These are phyloP conservation scores for Popillia japonica DNA, from an alignment of 1,140 invertebrate species.

Conservation along the genomic window DNA sequence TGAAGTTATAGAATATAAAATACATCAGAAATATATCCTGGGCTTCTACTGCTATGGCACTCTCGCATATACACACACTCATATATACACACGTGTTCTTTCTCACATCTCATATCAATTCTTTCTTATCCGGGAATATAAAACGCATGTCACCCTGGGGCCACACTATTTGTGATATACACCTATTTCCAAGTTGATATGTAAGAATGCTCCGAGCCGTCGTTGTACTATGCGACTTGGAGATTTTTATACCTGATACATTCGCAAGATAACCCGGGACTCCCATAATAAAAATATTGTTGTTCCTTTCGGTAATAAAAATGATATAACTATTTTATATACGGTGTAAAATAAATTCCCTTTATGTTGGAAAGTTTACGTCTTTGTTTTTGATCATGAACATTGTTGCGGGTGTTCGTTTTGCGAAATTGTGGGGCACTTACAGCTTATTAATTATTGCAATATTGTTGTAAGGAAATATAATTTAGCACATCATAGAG, in stretches of 20 bases:
- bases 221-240: slow-evolving; percentile 38
- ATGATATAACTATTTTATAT: slow-evolving; percentile 39
- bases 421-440: background rate
- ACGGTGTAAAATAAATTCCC: slow-evolving; percentile 34
- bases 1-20: slow-evolving; percentile 29
- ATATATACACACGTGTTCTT: slow-evolving; percentile 45
- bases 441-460: background rate
- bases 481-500: too few relatives aligned
- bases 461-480: too few relatives aligned
- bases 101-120: slow-evolving; percentile 51
- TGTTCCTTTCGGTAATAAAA: slow-evolving; percentile 39
- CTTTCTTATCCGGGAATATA: slow-evolving; percentile 47
- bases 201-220: slow-evolving; percentile 39
- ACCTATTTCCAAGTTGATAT: slow-evolving; percentile 44
- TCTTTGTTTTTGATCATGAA: slow-evolving; percentile 27
- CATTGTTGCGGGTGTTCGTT: background rate
- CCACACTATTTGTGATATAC: slow-evolving; percentile 51
- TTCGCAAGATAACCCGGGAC: slow-evolving; percentile 39
- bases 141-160: slow-evolving; percentile 49
- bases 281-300: slow-evolving; percentile 47
- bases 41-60: background rate
- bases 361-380: slow-evolving; percentile 18
- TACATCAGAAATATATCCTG: slow-evolving; percentile 34
- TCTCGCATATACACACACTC: background rate
- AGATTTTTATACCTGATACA: slow-evolving; percentile 46